These are phyloP conservation scores for Acanthococcus lagerstroemiae DNA, from an alignment of 2,888 invertebrate genomes.

Conservation along the genomic window DNA sequence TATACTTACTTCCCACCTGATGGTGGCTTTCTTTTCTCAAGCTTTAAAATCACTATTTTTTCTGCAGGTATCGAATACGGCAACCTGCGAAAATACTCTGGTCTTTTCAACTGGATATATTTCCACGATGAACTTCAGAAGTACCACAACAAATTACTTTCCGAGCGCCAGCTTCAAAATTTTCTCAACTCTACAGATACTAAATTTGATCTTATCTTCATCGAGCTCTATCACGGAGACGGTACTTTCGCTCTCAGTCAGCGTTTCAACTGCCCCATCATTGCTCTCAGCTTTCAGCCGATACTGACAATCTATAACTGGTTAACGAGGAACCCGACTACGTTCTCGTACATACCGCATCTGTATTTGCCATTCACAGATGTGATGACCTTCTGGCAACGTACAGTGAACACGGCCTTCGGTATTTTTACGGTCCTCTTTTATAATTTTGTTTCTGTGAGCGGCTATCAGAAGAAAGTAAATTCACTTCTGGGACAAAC, in stretches of 20 bases:
- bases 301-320: not conserved
- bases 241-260: not conserved
- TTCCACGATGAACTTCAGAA: not conserved
- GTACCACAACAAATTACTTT: not conserved
- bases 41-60: no score
- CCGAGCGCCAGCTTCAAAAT: not conserved
- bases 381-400: constrained; percentile 12
- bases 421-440: not conserved
- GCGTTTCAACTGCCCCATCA: not conserved
- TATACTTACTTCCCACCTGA: no score
- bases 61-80: not conserved
- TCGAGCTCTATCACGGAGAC: constrained; percentile 1
- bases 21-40: no score
- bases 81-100: not conserved
- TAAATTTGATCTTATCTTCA: constrained; percentile 8
- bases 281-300: constrained; percentile 4
- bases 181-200: not conserved
- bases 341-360: constrained; percentile 13
- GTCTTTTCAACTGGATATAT: constrained; percentile 1
- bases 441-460: not conserved
- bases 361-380: constrained; percentile 10
- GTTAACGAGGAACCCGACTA: not conserved
- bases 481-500: not conserved
- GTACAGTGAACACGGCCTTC: not conserved
- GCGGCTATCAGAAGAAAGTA: not conserved